phyloP scores from a whole-genome alignment of 2,797 vertebrate species.

The Squalus acanthias region DNA sequence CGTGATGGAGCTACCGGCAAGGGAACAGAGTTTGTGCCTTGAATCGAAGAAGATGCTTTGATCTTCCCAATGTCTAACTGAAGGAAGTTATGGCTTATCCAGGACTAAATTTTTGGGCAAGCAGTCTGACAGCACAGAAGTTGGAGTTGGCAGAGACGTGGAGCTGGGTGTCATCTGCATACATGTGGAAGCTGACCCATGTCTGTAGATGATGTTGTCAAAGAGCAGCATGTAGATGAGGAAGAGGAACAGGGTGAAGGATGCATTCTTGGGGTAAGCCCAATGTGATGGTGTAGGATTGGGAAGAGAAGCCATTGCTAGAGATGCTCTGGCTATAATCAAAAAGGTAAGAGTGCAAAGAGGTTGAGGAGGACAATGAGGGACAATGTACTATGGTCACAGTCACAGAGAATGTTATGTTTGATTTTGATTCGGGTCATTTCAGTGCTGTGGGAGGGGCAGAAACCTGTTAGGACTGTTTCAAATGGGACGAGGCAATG shows the following conservation, averaged over 20 bases:
- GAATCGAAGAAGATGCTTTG: neutral
- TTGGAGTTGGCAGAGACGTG: neutral
- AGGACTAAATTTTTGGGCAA: neutral
- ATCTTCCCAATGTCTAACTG: neutral
- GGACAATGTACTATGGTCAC: neutral
- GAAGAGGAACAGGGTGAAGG: neutral
- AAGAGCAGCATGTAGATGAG: neutral
- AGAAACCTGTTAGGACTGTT: neutral
- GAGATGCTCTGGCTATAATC: neutral
- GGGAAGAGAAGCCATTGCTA: neutral
- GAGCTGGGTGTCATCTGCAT: neutral
- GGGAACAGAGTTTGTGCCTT: neutral
- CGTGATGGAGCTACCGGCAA: neutral
- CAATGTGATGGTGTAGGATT: neutral
- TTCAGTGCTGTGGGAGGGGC: neutral
- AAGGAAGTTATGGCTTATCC: neutral
- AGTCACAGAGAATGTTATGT: neutral
- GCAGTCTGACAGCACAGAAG: neutral
- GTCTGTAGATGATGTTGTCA: neutral
- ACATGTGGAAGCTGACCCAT: neutral
- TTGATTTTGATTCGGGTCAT: neutral
- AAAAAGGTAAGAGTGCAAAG: neutral
- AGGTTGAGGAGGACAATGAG: neutral
- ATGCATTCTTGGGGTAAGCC: neutral
- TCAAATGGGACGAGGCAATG: neutral